Base-by-base conservation (phyloP, 2,888 invertebrate genomes). In the Euzetes globulus region DNA sequence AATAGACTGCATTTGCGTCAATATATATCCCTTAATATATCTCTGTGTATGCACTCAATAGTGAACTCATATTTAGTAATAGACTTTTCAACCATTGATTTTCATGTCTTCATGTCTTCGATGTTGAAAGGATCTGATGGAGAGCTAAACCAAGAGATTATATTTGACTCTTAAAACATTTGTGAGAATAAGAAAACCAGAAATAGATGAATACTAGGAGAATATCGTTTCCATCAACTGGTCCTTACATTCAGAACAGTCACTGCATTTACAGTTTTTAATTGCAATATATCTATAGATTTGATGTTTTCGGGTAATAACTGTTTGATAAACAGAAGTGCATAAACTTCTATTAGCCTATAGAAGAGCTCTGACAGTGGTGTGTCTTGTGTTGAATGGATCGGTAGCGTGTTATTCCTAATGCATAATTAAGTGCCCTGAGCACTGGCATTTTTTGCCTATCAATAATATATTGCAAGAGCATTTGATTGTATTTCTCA, bases 61-160 rank as follows among this genome's bases (percentile, higher is more conserved):
- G 33, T 60, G 15, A 15, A 60, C 15, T n/a, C 60, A 60, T 60
- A 60, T 60, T 47, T 47, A 47, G 27, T 63, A 63, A 63, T 63
- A 63, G 27, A 27, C 63, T 63, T 33, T 63, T 63, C 63, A 63
- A 63, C 33, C 37, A 63, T 19, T 63, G 63, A 63, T 63, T 63
- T 63, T 63, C 63, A 63, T 63, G 63, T 63, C 63, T 63, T 63
- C 63, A 63, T 58, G 58, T 58, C 50, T 50, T 50, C 50, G n/a
- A 19, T 22, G 55, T 11, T 63, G 22, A 37, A 33, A 63, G 19
- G 17, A 63, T 63, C 33, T 63, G 63, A 63, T 63, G 63, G 63
- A 63, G 63, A 63, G 63, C n/a, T 63, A 63, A 63, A 55, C 13
- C 29, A 37, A 33, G 19, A 63, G 63, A 63, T 63, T 63, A 63